Percentiles rank a stretch among this genome's conserved stretches.
Conservation (phyloP, 2,113 vertebrate species). For the Mastomys natalensis region DNA sequence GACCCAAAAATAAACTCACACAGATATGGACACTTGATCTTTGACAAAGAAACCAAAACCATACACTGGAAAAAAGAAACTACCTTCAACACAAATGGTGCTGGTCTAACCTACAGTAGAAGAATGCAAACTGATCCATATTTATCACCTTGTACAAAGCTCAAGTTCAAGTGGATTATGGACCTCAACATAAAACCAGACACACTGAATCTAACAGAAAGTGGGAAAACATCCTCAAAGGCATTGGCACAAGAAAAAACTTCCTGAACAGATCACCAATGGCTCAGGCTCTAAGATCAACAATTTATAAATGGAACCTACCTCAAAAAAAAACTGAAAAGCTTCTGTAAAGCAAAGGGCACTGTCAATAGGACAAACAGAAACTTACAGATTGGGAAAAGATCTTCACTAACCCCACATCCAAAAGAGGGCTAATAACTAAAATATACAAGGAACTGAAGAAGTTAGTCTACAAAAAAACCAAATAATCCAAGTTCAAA, state of each 20-base stretch:
- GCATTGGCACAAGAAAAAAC: background rate
- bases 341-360: background rate
- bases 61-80: too few species aligned
- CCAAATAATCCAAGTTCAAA: too few species aligned
- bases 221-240: background rate
- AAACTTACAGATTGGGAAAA: background rate
- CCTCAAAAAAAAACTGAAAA: background rate
- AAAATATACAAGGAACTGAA: background rate
- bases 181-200: background rate
- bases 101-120: too few species aligned
- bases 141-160: background rate
- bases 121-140: too few species aligned
- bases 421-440: background rate
- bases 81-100: too few species aligned
- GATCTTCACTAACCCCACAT: background rate
- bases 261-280: background rate
- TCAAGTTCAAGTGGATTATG: background rate
- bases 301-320: background rate
- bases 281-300: too few species aligned
- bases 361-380: background rate
- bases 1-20: too few species aligned
- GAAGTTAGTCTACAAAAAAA: too few species aligned
- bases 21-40: too few species aligned
- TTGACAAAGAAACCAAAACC: too few species aligned
- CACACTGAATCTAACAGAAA: background rate